Conservation (phyloP, 1,140 invertebrate genomes). For the Lepidurus packardi region DNA sequence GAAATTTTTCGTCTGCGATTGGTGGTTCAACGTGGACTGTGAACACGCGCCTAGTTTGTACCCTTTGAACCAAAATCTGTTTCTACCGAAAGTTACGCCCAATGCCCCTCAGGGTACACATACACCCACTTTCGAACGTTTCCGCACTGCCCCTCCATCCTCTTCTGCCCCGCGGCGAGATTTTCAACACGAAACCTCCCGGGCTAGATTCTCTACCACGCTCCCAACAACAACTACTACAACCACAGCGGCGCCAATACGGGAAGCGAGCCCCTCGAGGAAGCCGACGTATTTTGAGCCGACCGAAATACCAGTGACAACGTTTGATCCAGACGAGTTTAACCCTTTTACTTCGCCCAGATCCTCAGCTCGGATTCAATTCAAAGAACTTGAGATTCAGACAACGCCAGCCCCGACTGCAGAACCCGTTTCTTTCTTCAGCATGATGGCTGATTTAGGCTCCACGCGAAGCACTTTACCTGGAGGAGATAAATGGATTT, state of each 20-base stretch:
- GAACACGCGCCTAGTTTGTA: conserved; percentile 46
- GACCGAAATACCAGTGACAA: neutral
- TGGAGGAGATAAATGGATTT: conserved; percentile 23
- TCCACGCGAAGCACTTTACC: neutral
- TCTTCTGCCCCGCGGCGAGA: neutral
- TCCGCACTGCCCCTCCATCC: neutral
- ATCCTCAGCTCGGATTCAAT: neutral
- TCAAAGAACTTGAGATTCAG: neutral
- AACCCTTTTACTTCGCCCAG: neutral
- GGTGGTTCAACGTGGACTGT: conserved; percentile 55
- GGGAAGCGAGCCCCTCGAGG: neutral
- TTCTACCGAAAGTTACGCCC: conserved; percentile 24
- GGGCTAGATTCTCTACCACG: neutral
- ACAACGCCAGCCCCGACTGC: neutral
- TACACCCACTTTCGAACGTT: neutral
- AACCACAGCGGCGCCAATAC: neutral
- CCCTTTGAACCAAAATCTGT: conserved; percentile 43
- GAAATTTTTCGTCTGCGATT: conserved; percentile 54
- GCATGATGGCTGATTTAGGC: conserved; percentile 4
- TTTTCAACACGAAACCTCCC: neutral
- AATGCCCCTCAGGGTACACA: neutral
- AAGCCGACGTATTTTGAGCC: conserved; percentile 1
- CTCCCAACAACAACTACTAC: neutral
- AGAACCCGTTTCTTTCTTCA: neutral
- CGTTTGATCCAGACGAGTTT: neutral